phyloP scores from a whole-genome alignment of 2,113 vertebrate species.

The Carollia perspicillata region DNA sequence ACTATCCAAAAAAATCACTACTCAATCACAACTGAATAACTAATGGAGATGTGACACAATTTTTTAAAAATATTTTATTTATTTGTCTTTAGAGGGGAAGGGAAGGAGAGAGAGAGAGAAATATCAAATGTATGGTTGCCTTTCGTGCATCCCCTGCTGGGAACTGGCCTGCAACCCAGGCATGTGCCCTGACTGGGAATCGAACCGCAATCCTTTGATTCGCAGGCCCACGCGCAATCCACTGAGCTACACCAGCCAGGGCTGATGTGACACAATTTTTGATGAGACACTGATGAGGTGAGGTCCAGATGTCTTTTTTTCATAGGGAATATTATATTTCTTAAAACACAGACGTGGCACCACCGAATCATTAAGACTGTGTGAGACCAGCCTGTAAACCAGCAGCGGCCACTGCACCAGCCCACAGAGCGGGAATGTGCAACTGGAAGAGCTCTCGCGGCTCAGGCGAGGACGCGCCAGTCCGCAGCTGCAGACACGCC shows the following conservation, averaged over 20 bases:
- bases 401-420: background rate
- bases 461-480: background rate
- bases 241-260: no score
- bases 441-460: background rate
- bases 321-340: background rate
- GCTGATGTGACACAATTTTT: no score
- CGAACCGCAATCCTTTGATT: no score
- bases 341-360: background rate
- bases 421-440: background rate
- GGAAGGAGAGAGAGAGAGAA: no score
- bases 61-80: no score
- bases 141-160: no score
- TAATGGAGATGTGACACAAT: slow-evolving; percentile 13
- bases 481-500: background rate
- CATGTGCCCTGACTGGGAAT: no score
- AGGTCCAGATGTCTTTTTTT: background rate
- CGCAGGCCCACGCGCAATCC: no score
- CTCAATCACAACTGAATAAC: background rate
- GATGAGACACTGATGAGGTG: background rate
- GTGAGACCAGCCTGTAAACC: background rate
- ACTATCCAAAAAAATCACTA: background rate
- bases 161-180: no score
- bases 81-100: no score
- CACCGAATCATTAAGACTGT: background rate
- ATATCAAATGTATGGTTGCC: no score